Conservation (phyloP, 2,888 invertebrate species). For the Vannuccia rotundouncinata region DNA sequence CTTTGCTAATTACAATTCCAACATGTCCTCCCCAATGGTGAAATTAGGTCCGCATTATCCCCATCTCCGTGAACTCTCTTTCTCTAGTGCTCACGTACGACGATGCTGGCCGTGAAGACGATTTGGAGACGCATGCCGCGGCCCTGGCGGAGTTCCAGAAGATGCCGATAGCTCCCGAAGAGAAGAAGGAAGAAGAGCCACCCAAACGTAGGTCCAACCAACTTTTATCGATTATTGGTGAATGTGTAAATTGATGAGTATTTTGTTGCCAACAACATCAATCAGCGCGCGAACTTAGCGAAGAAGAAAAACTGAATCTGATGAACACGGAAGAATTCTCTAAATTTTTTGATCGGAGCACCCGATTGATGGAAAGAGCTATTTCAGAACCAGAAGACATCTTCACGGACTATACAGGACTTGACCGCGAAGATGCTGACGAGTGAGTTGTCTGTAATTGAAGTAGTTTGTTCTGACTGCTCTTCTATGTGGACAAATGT, state of each 20-base stretch:
- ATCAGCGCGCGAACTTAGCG: constrained; percentile 37
- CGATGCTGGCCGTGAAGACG: constrained; percentile 24
- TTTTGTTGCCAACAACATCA: not conserved
- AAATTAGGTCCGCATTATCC: too few relatives aligned
- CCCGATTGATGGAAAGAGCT: constrained; percentile 85
- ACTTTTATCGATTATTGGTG: too few relatives aligned
- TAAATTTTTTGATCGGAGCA: constrained; percentile 79
- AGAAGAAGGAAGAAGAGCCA: not conserved
- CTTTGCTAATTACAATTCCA: too few relatives aligned
- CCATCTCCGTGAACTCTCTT: too few relatives aligned
- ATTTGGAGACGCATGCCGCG: not conserved
- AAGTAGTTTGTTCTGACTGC: not conserved
- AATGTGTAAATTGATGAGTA: too few relatives aligned
- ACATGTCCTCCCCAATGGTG: too few relatives aligned
- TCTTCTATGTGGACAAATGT: not conserved
- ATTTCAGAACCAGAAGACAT: constrained; percentile 86
- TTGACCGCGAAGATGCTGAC: constrained; percentile 60
- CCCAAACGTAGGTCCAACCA: not conserved
- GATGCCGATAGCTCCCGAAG: constrained; percentile 28
- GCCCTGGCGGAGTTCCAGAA: constrained; percentile 27
- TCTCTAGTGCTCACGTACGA: constrained; percentile 31
- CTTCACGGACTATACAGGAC: constrained; percentile 87
- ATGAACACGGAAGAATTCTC: constrained; percentile 86
- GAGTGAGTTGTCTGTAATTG: not conserved
- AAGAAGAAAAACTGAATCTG: constrained; percentile 78